Conservation (phyloP, 2,113 vertebrate species). For the Phoenicopterus ruber region DNA sequence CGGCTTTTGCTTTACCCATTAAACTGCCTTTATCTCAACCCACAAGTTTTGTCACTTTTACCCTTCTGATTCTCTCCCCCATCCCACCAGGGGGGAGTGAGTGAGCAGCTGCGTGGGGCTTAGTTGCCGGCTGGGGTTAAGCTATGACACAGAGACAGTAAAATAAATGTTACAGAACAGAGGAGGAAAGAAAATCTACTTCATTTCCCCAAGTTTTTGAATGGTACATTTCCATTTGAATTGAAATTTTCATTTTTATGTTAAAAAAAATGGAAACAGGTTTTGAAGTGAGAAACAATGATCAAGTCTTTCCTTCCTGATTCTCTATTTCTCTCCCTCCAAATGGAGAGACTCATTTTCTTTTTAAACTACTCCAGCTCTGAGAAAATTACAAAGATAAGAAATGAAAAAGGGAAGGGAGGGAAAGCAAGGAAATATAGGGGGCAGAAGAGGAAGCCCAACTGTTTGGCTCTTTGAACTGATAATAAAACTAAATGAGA, state of each 20-base stretch:
- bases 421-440: neutral
- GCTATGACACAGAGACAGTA: neutral
- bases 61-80: too few relatives aligned
- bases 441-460: neutral
- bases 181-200: neutral
- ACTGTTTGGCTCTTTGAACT: neutral
- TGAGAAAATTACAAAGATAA: conserved; percentile 9
- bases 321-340: neutral
- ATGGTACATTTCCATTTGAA: neutral
- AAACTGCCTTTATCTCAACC: too few relatives aligned
- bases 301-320: neutral
- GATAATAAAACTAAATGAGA: conserved; percentile 10
- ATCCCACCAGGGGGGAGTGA: too few relatives aligned
- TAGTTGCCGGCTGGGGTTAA: too few relatives aligned
- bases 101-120: too few relatives aligned
- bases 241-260: neutral
- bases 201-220: neutral
- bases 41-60: too few relatives aligned
- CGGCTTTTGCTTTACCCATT: too few relatives aligned
- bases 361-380: neutral
- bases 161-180: neutral
- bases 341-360: neutral
- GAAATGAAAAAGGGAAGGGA: neutral
- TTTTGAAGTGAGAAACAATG: conserved; percentile 12
- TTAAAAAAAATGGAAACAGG: neutral